Evolutionary conservation across 2,888 invertebrate species (phyloP).

Genomic region (Drosophila rellima): DNA sequence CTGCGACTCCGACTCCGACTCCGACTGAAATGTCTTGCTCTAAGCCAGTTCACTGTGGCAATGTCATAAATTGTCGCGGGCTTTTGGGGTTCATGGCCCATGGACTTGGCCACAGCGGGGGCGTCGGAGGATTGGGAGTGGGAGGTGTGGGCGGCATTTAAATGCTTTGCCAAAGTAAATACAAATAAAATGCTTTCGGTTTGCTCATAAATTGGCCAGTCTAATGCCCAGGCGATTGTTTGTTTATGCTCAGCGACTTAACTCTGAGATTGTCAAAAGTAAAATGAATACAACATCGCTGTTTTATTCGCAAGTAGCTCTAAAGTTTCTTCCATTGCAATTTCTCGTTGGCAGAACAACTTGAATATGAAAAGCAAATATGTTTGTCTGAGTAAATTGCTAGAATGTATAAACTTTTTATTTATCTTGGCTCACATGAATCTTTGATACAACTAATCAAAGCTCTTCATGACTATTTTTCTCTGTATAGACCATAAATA

Average conservation of each 20-base stretch:
- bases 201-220: constrained; percentile 47
- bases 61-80: constrained; percentile 63
- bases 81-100: constrained; percentile 40
- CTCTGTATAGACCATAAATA: not conserved
- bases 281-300: constrained; percentile 30
- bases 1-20: not conserved
- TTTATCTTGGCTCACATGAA: not conserved
- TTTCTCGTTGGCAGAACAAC: not conserved
- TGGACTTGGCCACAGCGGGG: constrained; percentile 32
- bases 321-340: not conserved
- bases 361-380: not conserved
- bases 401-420: not conserved
- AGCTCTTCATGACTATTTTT: not conserved
- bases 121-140: not conserved
- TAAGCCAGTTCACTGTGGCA: constrained; percentile 52
- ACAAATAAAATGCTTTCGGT: constrained; percentile 55
- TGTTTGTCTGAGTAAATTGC: not conserved
- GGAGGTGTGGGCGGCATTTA: constrained; percentile 33
- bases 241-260: constrained; percentile 51
- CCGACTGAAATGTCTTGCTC: constrained; percentile 46
- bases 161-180: constrained; percentile 53
- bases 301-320: constrained; percentile 1
- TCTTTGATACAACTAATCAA: too few species aligned
- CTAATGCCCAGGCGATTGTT: constrained; percentile 56
- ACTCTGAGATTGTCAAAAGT: constrained; percentile 41